These are phyloP conservation scores for Drosophila serrata DNA, from an alignment of 1,140 invertebrate species.

Conservation along the genomic window DNA sequence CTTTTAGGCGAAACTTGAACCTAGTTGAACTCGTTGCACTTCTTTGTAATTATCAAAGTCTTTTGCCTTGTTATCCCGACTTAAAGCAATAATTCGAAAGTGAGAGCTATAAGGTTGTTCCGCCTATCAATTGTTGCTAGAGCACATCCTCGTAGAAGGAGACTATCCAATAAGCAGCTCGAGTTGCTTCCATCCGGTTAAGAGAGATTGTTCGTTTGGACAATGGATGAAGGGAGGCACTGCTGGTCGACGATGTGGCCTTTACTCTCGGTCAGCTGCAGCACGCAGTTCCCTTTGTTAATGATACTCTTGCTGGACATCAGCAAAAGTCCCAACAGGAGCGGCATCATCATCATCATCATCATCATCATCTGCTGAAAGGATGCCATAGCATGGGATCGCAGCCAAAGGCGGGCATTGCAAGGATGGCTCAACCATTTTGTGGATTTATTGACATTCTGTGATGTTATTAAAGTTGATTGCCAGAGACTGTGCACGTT, in stretches of 20 bases:
- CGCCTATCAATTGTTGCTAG: slow-evolving; percentile 47
- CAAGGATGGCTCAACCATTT: slow-evolving; percentile 62
- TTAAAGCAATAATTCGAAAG: slow-evolving; percentile 37
- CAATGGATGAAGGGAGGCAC: neutral
- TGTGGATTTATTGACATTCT: slow-evolving; percentile 84
- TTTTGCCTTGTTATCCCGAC: neutral
- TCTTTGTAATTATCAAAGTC: neutral
- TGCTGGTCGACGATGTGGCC: slow-evolving; percentile 32
- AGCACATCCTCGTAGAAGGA: slow-evolving; percentile 4
- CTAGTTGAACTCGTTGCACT: neutral
- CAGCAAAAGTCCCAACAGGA: slow-evolving; percentile 49
- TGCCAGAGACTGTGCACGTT: slow-evolving; percentile 80
- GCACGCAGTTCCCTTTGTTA: slow-evolving; percentile 81
- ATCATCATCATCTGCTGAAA: slow-evolving; percentile 46
- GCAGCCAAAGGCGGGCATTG: slow-evolving; percentile 5
- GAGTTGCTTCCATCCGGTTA: slow-evolving; percentile 53
- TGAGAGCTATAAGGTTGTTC: slow-evolving; percentile 41
- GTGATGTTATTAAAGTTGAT: slow-evolving; percentile 84
- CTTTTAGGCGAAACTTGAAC: neutral
- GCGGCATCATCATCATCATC: slow-evolving; percentile 40
- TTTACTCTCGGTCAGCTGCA: slow-evolving; percentile 61
- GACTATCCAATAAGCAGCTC: slow-evolving; percentile 70
- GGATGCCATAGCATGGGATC: slow-evolving; percentile 44
- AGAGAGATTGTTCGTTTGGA: slow-evolving; percentile 12
- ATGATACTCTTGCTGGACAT: slow-evolving; percentile 80